Conservation (phyloP, 2,797 vertebrate species). For the Peromyscus attwateri region DNA sequence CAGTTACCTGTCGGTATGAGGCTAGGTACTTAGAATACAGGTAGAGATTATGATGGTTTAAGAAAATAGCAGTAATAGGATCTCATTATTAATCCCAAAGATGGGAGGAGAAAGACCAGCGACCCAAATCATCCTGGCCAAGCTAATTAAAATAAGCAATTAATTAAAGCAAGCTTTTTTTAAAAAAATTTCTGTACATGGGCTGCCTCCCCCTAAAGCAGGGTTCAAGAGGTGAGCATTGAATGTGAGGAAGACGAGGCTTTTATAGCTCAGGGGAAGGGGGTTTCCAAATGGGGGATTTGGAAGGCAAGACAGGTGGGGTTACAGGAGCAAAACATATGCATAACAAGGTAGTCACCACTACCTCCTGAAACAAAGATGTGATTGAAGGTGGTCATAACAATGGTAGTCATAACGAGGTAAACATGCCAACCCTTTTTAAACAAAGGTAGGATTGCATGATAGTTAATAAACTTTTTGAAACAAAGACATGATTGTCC, state of each 20-base stretch:
- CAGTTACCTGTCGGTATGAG: not conserved
- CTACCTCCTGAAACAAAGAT: not conserved
- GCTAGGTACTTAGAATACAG: too few species aligned
- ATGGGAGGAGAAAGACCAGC: not conserved
- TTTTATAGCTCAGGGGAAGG: not conserved
- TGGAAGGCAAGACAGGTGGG: not conserved
- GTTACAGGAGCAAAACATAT: not conserved
- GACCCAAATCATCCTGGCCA: not conserved
- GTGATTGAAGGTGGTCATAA: not conserved
- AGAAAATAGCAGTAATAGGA: not conserved
- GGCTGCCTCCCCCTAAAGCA: not conserved
- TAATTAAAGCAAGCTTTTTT: not conserved
- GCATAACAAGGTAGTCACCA: not conserved
- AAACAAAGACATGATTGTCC: not conserved
- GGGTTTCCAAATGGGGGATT: too few species aligned
- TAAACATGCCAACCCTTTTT: not conserved
- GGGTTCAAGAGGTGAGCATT: not conserved
- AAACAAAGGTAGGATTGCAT: not conserved
- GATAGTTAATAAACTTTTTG: not conserved
- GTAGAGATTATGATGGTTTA: not conserved
- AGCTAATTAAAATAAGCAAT: not conserved
- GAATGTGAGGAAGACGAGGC: not conserved
- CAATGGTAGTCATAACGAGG: not conserved
- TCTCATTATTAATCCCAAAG: not conserved
- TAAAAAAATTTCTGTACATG: not conserved